Base-by-base conservation (phyloP, 2,888 invertebrate genomes). In the Tenthredo notha region DNA sequence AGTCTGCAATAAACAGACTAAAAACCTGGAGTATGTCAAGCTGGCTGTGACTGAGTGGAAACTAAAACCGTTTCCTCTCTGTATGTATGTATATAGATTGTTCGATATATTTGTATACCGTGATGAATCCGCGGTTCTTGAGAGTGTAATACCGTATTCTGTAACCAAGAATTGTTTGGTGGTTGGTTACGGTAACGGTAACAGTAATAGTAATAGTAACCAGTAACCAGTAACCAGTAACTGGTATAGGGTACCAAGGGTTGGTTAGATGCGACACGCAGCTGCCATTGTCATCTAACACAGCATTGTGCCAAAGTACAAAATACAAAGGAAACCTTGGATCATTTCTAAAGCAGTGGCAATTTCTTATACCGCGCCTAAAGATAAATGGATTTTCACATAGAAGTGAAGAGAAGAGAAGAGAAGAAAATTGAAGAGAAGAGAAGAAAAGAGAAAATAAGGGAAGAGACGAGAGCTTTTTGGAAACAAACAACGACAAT, bases 371-470 rank as follows among this genome's bases (percentile, higher is more conserved):
- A 83, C 85, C 65, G 85, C 83, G 85, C 80, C 86, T 54, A 85
- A 86, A 86, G 88, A 88, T 88, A 88, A 88, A 88, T 88, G 87
- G 88, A 87, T 87, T 86, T 87, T 86, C 86, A 65, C 82, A 82
- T 21, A 61, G 75, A 85, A 84, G 75, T 58, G 74, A 43, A 21
- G 40, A 9, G 21, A 40, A 40, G 75, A 84, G 80, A 9, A 67
- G 40, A 47, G 67, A 33, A 18, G n/a, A 43, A 40, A 40, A 37
- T 0, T 6, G 37, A 40, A 77, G 80, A 61, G 75, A 85, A 84
- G 65, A 70, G 67, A 25, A 21, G 40, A 9, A 12, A 10, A 40
- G 5, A 85, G 58, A 67, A 47, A 21, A 61, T 61, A 67, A 75
- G 80, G 61, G 80, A 75, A 80, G 37, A 72, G 80, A 18, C n/a